phyloP scores from a whole-genome alignment of 2,888 invertebrate species.

The Cheilosia impressa region DNA sequence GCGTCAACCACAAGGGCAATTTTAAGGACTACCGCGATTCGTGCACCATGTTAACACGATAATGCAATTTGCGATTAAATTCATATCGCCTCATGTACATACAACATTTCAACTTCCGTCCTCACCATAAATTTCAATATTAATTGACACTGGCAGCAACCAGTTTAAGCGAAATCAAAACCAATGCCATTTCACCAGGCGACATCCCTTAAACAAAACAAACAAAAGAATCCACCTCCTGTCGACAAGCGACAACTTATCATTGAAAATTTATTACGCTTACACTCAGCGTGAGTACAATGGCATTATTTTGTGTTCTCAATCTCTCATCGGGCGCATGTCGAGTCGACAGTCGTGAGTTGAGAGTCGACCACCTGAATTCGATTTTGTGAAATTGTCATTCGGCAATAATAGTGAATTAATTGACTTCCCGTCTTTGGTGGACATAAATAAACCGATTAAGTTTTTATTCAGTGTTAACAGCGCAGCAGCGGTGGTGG shows the following conservation, averaged over 20 bases:
- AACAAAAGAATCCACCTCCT: constrained; percentile 21
- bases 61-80: constrained; percentile 1
- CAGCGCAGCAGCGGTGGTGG: constrained; percentile 61
- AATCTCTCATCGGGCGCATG: neutral
- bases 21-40: neutral
- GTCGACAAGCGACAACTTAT: constrained; percentile 34
- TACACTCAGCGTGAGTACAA: constrained; percentile 31
- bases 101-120: neutral
- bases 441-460: constrained; percentile 74
- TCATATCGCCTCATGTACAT: neutral
- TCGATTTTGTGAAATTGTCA: constrained; percentile 62
- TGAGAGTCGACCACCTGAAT: constrained; percentile 42
- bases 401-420: constrained; percentile 69
- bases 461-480: constrained; percentile 74
- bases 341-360: too few relatives aligned
- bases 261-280: constrained; percentile 47
- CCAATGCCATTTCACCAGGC: neutral
- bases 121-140: constrained; percentile 1
- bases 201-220: neutral
- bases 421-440: constrained; percentile 74
- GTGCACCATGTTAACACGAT: constrained; percentile 7
- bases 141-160: constrained; percentile 16
- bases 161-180: constrained; percentile 13
- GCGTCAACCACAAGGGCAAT: neutral
- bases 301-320: constrained; percentile 23